Evolutionary conservation across 2,888 invertebrate genomes (phyloP), one percentile per base, ranked within the genome.

Genomic region (Philopedon plagiatum): DNA sequence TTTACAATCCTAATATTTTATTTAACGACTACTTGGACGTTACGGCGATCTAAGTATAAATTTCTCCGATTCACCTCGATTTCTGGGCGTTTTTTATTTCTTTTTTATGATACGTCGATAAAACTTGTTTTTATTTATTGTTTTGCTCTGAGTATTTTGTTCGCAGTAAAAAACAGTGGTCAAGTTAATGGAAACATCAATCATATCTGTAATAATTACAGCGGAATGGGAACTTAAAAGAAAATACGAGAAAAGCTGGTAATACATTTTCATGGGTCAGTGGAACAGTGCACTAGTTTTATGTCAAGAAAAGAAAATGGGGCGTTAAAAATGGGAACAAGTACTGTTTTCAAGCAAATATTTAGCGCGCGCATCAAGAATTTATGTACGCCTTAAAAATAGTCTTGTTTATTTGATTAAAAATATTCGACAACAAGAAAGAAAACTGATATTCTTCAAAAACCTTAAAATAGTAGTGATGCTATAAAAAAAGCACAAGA

Each of bases 201-300:
- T 13, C 37, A 57, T 29, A 39, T 21, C 19, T 34, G 13, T 0
- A 34, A 54, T 54, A 54, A 37, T 37, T 19, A 57, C 4, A 34
- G 18, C 18, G 11, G 21, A 21, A 34, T 21, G 37, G n/a, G 34
- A 18, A 7, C 34, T 37, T 19, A 37, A 34, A 34, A 15, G 15
- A 34, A 39, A 58, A 41, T 58, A 34, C 26, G n/a, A 37, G 37
- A 21, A 32, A 57, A 34, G 2, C 8, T 34, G 15, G 39, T 21
- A n/a, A 41, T 58, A 41, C n/a, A 58, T 58, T 39, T 37, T 41
- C 26, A 39, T 26, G 58, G 58, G 58, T 58, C 58, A 58, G 13
- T 58, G n/a, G 58, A 23, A 4, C 58, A 23, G 26, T 39, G 58
- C 39, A 58, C 39, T 19, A 58, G 26, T 26, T 58, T 58, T 41